These are phyloP conservation scores for Mimachlamys varia DNA, from an alignment of 2,888 invertebrate genomes.

Conservation along the genomic window DNA sequence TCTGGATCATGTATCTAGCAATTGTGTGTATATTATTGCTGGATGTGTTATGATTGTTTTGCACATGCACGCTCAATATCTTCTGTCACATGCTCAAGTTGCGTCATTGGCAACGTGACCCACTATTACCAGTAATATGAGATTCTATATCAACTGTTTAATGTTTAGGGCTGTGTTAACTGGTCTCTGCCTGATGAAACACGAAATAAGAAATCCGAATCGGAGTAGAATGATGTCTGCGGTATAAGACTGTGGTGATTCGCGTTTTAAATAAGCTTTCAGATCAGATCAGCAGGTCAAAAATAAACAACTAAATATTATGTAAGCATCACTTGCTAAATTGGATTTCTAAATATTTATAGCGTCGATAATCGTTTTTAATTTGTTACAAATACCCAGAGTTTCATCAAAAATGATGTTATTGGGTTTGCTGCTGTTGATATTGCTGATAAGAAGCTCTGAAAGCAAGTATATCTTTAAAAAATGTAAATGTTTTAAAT, in stretches of 20 bases:
- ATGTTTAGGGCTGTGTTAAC: background rate
- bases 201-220: background rate
- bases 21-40: constrained; percentile 13
- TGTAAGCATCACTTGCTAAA: background rate
- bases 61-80: constrained; percentile 30
- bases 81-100: constrained; percentile 16
- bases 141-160: constrained; percentile 10
- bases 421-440: too few species aligned
- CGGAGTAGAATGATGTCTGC: background rate
- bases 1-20: constrained; percentile 10
- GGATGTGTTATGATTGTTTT: constrained; percentile 12
- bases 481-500: background rate
- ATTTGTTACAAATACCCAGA: too few species aligned
- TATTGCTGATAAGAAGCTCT: background rate
- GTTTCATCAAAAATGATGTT: background rate
- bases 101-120: background rate
- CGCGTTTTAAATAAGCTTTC: background rate
- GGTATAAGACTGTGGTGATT: background rate
- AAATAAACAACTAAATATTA: background rate
- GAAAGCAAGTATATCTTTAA: background rate
- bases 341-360: background rate
- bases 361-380: background rate
- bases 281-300: background rate
- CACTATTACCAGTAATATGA: background rate
- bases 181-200: background rate